Base-by-base conservation (phyloP, 1,140 invertebrate species). In the Drosophila navojoa region DNA sequence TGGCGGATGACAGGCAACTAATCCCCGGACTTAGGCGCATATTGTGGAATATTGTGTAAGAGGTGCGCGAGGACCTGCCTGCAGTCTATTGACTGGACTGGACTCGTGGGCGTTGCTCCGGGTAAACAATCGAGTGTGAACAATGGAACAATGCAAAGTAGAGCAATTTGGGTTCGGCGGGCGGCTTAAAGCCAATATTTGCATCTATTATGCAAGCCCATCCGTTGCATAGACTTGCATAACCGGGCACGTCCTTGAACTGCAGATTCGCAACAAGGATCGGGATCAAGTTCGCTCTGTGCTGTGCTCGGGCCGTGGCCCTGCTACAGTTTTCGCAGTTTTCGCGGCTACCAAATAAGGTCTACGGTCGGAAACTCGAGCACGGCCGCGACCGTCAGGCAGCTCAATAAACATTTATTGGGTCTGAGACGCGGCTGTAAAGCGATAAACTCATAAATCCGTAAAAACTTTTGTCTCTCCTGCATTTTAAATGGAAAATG, bases 161-260 rank as follows among this genome's bases (percentile, higher is more conserved):
- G 79, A 89, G 85, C 84, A 89, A 58, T 76, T 82, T 79, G 54
- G 67, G 71, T 62, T 74, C 71, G 19, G 50, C 45, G 27, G 38
- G 77, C 77, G 69, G 76, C 80, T 87, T 78, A 77, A 81, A 64
- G 55, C 59, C 57, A 63, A 77, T 71, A 89, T 89, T 75, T 61
- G 47, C 69, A 76, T 84, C 73, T 84, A 89, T 89, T 87, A 87
- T 87, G 84, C 77, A 87, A 87, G 79, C 78, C 82, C 72, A 76
- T 84, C 64, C 77, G 64, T 89, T 89, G 84, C 82, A 89, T 89
- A 79, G 73, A 77, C 82, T 87, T 87, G 84, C 84, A 87, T 87
- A 87, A 87, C 84, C 76, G 32, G 63, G 44, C 69, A 62, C 57
- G 84, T 44, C 79, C 82, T 89, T 87, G 82, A 67, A 9, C 79